Percentiles rank a stretch among this genome's conserved stretches.
Conservation (phyloP, 2,797 vertebrate genomes). For the Pangasius larnaudii region DNA sequence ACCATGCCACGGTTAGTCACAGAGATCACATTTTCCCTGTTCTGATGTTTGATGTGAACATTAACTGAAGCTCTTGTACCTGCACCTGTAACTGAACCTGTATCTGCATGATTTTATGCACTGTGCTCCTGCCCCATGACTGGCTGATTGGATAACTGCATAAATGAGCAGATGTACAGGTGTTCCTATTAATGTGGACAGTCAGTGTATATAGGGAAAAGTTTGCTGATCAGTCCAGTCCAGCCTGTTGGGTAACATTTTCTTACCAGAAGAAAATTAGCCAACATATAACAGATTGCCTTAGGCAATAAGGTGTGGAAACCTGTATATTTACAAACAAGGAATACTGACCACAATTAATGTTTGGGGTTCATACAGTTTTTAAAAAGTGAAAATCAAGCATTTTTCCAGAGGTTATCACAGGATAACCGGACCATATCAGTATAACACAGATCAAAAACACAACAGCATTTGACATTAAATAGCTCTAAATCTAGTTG, state of each 20-base stretch:
- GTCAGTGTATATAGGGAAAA: background rate
- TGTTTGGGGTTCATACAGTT: background rate
- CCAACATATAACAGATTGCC: background rate
- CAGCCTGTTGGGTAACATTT: background rate
- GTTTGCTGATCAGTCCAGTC: background rate
- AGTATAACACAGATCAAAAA: background rate
- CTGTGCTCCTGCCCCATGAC: background rate
- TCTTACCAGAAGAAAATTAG: background rate
- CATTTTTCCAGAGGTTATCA: background rate
- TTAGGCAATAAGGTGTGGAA: background rate
- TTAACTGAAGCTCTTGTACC: too few species aligned
- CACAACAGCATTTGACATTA: background rate
- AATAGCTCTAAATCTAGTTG: too few species aligned
- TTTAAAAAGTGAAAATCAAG: background rate
- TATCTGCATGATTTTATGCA: background rate
- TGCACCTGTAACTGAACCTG: too few species aligned
- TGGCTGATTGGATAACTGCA: background rate
- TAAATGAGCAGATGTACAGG: background rate
- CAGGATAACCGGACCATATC: background rate
- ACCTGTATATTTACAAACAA: background rate
- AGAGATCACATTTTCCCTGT: too few species aligned
- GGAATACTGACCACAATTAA: background rate
- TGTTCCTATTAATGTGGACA: background rate
- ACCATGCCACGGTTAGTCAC: too few species aligned
- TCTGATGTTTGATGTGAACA: too few species aligned